These are phyloP conservation scores for Chauna torquata DNA, from an alignment of 2,113 vertebrate genomes.

Conservation along the genomic window DNA sequence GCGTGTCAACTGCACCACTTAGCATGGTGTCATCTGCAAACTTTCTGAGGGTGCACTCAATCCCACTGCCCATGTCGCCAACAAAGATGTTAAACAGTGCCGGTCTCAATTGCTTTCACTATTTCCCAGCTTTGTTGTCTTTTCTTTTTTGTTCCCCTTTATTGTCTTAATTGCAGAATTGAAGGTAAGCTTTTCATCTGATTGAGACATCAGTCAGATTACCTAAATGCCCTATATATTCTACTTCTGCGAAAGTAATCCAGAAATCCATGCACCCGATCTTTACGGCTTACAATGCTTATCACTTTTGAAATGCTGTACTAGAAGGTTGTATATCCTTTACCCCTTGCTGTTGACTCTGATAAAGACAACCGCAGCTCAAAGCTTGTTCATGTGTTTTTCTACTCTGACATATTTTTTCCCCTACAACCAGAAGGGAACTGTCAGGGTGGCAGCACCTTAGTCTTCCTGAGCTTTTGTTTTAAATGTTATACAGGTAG, in stretches of 20 bases:
- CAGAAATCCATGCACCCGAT: background rate
- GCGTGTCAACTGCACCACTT: too few species aligned
- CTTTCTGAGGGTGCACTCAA: too few species aligned
- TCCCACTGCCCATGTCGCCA: too few species aligned
- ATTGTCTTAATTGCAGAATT: slow-evolving; percentile 34
- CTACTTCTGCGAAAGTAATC: background rate
- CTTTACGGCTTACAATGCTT: background rate
- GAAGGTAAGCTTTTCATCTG: background rate
- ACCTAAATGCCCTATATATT: background rate
- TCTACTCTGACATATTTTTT: background rate
- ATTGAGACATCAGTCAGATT: background rate
- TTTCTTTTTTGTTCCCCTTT: background rate
- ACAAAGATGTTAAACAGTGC: too few species aligned
- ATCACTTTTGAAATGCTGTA: background rate
- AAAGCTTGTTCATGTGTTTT: background rate
- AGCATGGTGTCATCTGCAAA: too few species aligned
- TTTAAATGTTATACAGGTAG: background rate
- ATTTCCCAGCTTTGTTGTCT: background rate
- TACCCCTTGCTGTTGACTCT: background rate
- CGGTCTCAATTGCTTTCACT: background rate
- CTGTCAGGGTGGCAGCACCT: background rate
- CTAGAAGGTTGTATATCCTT: background rate
- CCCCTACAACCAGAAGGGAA: background rate
- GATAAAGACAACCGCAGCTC: background rate
- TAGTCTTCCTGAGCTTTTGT: background rate